Base-by-base conservation (phyloP, 2,888 invertebrate genomes). In the Tuberolachnus salignus region DNA sequence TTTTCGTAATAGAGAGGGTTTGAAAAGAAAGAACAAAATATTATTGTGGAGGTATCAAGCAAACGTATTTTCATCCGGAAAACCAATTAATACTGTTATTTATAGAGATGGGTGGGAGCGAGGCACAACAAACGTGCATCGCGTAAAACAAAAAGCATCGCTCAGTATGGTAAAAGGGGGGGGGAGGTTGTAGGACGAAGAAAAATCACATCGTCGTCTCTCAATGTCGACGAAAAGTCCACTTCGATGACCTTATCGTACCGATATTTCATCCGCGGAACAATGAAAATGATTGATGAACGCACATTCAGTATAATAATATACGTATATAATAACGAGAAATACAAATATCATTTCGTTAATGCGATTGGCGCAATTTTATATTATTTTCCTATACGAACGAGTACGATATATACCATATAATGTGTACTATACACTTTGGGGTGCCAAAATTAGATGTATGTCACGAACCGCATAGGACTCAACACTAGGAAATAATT, bases 141-240 rank as follows among this genome's bases (percentile, higher is more conserved):
- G 55, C 42, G 21, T 55, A 70, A 70, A 70, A 70, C n/a, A 70
- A 21, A 14, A 55, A n/a, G n/a, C n/a, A n/a, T n/a, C 34, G 42
- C 14, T 6, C 42, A 19, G 19, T 9, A 55, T 6, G 34, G 34
- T n/a, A n/a, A n/a, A n/a, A n/a, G n/a, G n/a, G n/a, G n/a, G n/a
- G n/a, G n/a, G n/a, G n/a, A n/a, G 34, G 34, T 3, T 8, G 16
- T 3, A 3, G 23, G 10, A 42, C 44, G 10, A 72, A 19, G 26
- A 21, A 19, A 72, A 61, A 19, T 19, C 3, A 14, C 19, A 9
- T 21, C 61, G 46, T 72, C 19, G 46, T 72, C 19, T 34, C 59
- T 61, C 59, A 26, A 49, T 61, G 49, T 61, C 23, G 46, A 59
- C 46, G 42, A 49, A 67, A 49, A 63, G n/a, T 44, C 21, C 13